Evolutionary conservation across 2,797 vertebrate genomes (phyloP).

Genomic region (Brachyalestes nurse): DNA sequence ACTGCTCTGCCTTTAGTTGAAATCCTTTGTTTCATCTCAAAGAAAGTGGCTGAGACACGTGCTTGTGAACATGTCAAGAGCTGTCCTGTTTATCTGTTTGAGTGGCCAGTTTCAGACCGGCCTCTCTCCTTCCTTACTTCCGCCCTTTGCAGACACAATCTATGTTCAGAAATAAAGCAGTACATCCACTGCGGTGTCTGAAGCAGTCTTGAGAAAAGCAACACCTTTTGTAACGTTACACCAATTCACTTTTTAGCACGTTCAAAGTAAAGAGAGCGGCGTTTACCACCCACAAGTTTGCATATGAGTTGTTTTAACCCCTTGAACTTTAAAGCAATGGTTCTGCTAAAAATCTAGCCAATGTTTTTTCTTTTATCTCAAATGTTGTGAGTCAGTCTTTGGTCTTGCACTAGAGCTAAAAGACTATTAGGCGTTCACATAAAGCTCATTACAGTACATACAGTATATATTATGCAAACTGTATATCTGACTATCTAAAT

Average conservation of each 20-base stretch:
- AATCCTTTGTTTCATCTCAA: slow-evolving; percentile 15
- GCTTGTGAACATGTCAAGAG: slow-evolving; percentile 32
- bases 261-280: neutral
- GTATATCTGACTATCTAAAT: too few species aligned
- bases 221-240: neutral
- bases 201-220: neutral
- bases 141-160: neutral
- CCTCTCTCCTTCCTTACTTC: neutral
- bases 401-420: too few species aligned
- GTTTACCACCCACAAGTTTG: neutral
- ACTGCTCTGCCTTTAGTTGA: slow-evolving; percentile 1
- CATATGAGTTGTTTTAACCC: neutral
- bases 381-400: too few species aligned
- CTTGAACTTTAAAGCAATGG: too few species aligned
- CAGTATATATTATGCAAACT: too few species aligned
- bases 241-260: neutral
- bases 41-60: neutral
- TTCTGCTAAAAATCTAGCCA: too few species aligned
- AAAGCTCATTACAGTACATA: too few species aligned
- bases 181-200: neutral
- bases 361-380: too few species aligned
- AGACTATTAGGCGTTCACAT: too few species aligned
- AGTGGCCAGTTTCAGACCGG: neutral
- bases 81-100: neutral
- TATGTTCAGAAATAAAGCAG: slow-evolving; percentile 5